Percentiles rank a stretch among this genome's conserved stretches.
phyloP scores from a whole-genome alignment of 2,888 invertebrate genomes.

The Zaprionus lineosus region DNA sequence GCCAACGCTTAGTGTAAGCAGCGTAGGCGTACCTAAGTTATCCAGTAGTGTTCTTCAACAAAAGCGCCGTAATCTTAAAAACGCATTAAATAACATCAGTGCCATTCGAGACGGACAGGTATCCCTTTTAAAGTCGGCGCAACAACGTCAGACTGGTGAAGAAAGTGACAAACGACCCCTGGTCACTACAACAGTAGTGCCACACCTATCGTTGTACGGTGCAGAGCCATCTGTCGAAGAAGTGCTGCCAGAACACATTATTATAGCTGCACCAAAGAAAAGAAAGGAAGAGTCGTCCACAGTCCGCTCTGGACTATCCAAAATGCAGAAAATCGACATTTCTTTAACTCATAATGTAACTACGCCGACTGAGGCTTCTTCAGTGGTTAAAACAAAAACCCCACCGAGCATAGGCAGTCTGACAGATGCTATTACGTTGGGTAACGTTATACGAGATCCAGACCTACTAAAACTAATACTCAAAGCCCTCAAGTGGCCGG shows the following conservation, averaged over 20 bases:
- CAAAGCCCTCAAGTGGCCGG: conserved; percentile 82
- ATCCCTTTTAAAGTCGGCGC: conserved; percentile 72
- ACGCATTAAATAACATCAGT: conserved; percentile 73
- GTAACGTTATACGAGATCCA: conserved; percentile 81
- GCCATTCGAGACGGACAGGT: conserved; percentile 73
- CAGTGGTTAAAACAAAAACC: conserved; percentile 23
- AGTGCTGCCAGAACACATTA: conserved; percentile 65
- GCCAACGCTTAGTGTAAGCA: conserved; percentile 5
- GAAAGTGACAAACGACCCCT: conserved; percentile 41
- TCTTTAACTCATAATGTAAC: conserved; percentile 25
- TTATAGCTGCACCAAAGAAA: conserved; percentile 67
- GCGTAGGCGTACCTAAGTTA: conserved; percentile 41
- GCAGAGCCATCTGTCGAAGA: conserved; percentile 62
- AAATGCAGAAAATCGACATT: conserved; percentile 37
- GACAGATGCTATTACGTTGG: conserved; percentile 79
- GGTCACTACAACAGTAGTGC: conserved; percentile 48
- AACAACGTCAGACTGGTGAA: conserved; percentile 25
- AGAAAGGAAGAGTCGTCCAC: conserved; percentile 52
- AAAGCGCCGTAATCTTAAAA: conserved; percentile 78
- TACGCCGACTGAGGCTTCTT: conserved; percentile 21
- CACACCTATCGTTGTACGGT: conserved; percentile 44
- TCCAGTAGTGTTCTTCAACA: conserved; percentile 68
- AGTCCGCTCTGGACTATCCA: conserved; percentile 27
- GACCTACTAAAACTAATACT: conserved; percentile 82
- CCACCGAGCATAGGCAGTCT: conserved; percentile 56